Evolutionary conservation across 35 echinoderm and acorn worm genomes (phyloP).

Genomic region (Heliocidaris erythrogramma): DNA sequence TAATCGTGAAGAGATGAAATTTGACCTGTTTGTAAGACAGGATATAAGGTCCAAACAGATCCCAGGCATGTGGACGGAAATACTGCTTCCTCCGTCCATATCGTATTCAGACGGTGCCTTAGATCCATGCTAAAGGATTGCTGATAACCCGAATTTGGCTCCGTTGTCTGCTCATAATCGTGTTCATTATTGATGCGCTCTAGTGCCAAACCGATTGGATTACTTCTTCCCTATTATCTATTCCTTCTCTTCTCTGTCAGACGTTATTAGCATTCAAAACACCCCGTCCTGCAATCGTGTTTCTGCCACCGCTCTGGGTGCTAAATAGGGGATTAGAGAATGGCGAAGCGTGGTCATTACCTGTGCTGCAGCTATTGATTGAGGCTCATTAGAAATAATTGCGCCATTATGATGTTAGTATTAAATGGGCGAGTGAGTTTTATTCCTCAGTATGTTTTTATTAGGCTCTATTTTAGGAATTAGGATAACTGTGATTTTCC

Average conservation of each 20-base stretch:
- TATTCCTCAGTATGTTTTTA: background rate
- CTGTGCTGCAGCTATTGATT: background rate
- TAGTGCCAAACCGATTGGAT: background rate
- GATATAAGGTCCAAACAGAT: background rate
- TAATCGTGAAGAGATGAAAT: background rate
- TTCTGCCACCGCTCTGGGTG: background rate
- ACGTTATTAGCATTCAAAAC: background rate
- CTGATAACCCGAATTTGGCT: background rate
- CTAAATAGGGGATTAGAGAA: background rate
- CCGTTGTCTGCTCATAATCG: background rate
- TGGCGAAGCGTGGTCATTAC: background rate
- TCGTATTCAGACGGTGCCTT: background rate
- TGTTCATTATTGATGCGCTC: slow-evolving; percentile 16
- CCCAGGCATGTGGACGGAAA: background rate
- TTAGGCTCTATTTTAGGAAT: background rate
- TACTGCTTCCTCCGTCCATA: background rate
- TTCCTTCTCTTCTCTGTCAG: background rate
- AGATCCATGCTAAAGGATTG: background rate
- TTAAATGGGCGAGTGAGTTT: background rate
- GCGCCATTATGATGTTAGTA: background rate
- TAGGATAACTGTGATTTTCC: background rate
- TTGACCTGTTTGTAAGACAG: background rate
- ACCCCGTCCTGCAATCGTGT: background rate
- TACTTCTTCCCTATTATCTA: background rate
- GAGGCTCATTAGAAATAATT: background rate